Evolutionary conservation across 2,888 invertebrate species (phyloP).

Genomic region (Bugula neritina): DNA sequence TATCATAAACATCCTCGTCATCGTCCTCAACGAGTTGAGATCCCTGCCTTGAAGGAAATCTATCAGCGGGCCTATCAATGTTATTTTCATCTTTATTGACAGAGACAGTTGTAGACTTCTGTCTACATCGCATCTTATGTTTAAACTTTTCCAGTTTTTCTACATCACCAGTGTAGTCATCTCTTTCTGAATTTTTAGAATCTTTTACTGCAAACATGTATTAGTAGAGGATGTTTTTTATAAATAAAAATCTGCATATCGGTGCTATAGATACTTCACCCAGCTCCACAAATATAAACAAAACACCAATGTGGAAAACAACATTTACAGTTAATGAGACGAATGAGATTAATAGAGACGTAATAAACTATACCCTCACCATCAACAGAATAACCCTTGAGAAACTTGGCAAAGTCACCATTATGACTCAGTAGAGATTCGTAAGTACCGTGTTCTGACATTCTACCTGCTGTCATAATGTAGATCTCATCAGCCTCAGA

Average conservation of each 20-base stretch:
- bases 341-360: too few relatives aligned
- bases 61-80: too few relatives aligned
- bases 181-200: too few relatives aligned
- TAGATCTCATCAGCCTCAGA: conserved; percentile 83
- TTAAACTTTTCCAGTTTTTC: not conserved
- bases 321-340: too few relatives aligned
- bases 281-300: too few relatives aligned
- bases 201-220: too few relatives aligned
- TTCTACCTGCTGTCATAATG: conserved; percentile 77
- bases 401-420: conserved; percentile 59
- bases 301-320: too few relatives aligned
- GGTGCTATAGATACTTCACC: too few relatives aligned
- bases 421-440: conserved; percentile 76
- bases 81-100: not conserved
- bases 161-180: not conserved
- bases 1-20: conserved; percentile 26
- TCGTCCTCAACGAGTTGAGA: not conserved
- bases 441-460: conserved; percentile 85
- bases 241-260: too few relatives aligned
- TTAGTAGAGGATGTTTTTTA: too few relatives aligned
- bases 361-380: too few relatives aligned
- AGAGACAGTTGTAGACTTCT: not conserved
- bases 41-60: not conserved
- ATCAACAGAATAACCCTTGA: conserved; percentile 55
- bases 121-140: not conserved